phyloP scores from a whole-genome alignment of 2,797 vertebrate genomes.

The Pangasius larnaudii region DNA sequence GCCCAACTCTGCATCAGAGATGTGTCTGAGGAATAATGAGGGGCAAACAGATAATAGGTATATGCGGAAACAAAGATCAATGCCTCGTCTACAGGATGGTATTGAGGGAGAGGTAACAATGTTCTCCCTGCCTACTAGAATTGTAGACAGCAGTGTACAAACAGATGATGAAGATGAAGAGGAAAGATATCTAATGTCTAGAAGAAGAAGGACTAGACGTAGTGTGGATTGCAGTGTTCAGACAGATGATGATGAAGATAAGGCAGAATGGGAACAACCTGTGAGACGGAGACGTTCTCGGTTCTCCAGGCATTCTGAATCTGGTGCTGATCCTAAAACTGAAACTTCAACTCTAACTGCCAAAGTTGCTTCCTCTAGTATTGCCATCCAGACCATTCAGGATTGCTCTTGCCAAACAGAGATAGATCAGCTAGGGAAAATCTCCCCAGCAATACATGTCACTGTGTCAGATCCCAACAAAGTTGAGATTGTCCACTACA shows the following conservation, averaged over 20 bases:
- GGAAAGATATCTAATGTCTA: slow-evolving; percentile 88
- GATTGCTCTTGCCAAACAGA: slow-evolving; percentile 97
- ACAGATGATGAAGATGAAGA: slow-evolving; percentile 95
- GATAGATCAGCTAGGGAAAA: slow-evolving; percentile 85
- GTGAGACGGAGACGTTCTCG: slow-evolving; percentile 89
- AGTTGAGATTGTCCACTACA: slow-evolving; percentile 95
- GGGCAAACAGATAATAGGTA: slow-evolving; percentile 82
- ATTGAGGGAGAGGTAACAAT: slow-evolving; percentile 79
- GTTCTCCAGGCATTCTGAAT: slow-evolving; percentile 86
- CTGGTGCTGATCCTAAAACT: slow-evolving; percentile 73
- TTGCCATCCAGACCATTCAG: slow-evolving; percentile 93
- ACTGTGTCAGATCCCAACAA: slow-evolving; percentile 90
- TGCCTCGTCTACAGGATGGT: slow-evolving; percentile 89
- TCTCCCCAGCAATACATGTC: slow-evolving; percentile 93
- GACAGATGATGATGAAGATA: slow-evolving; percentile 92
- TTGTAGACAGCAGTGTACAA: slow-evolving; percentile 92
- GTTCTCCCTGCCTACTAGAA: slow-evolving; percentile 83
- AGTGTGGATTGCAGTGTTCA: slow-evolving; percentile 96
- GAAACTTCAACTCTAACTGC: slow-evolving; percentile 65
- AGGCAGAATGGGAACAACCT: slow-evolving; percentile 90
- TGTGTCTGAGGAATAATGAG: slow-evolving; percentile 87
- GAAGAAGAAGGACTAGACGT: slow-evolving; percentile 84
- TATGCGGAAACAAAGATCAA: slow-evolving; percentile 94
- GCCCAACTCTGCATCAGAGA: slow-evolving; percentile 92
- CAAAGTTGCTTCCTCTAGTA: slow-evolving; percentile 82